Base-by-base conservation (phyloP, 2,888 invertebrate genomes). In the Euproctis similis region DNA sequence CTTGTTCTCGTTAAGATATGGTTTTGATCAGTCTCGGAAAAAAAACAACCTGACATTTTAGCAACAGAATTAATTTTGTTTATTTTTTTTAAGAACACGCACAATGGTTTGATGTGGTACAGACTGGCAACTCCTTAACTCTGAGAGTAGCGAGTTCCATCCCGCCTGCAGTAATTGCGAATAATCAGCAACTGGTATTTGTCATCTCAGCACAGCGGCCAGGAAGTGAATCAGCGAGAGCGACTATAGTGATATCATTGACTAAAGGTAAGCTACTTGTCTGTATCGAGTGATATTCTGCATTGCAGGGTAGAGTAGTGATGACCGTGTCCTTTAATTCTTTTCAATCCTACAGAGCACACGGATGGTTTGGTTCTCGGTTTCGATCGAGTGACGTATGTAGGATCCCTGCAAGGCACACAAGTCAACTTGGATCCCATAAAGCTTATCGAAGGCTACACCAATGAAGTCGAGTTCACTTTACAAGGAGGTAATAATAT, bases 401-500 rank as follows among this genome's bases (percentile, higher is more conserved):
- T 46, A 3, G 64, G 62, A 26, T 24, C 50, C 1, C 42, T 64
- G 2, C 38, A 45, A 23, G 39, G 41, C 12, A 32, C 38, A 13
- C 12, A 17, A 2, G 18, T 50, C 4, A 31, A 28, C n/a, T 34
- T 63, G 24, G 36, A 40, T 9, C 34, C 50, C 1, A 60, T 66
- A 11, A 42, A 36, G 7, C 44, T 66, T 4, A 45, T 24, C 6
- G 46, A 53, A 30, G 64, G 59, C 25, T 55, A 47, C 31, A 36
- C 39, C 8, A 6, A 38, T 3, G 34, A 36, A 12, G 59, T 65
- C 1, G 8, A 24, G n/a, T 61, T 25, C 10, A 25, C 26, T 2
- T 28, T 66, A 29, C 38, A 39, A 6, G 59, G 60, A 47, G 59
- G 62, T 61, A 36, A n/a, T 8, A 1, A 8, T 7, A 8, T 12